Percentiles rank a stretch among this genome's conserved stretches.
Evolutionary conservation across 2,113 vertebrate species (phyloP).

Genomic region (Anthoscopus minutus): DNA sequence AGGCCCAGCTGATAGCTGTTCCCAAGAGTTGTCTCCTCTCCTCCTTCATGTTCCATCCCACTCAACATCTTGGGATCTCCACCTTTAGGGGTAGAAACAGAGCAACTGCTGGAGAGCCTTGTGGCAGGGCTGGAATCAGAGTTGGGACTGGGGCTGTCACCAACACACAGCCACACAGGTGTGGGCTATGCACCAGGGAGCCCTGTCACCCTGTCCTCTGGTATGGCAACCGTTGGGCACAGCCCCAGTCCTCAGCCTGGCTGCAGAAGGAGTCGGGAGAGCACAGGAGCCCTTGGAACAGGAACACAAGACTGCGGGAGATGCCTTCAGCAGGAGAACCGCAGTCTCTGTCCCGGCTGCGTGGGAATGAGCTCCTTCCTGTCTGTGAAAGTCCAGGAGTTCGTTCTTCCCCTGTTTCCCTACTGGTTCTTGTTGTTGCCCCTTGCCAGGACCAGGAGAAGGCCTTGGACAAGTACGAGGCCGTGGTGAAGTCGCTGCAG

Average conservation of each 20-base stretch:
- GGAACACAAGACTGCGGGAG: background rate
- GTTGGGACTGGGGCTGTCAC: background rate
- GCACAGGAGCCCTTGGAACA: background rate
- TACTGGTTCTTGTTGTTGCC: background rate
- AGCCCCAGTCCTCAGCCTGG: background rate
- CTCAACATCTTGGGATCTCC: rapidly evolving
- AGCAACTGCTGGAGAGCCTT: background rate
- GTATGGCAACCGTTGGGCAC: background rate
- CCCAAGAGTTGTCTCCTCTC: background rate
- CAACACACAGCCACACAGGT: background rate
- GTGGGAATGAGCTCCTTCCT: rapidly evolving
- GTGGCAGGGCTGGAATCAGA: background rate
- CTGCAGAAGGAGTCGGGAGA: background rate
- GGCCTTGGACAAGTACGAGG: slow-evolving; percentile 85
- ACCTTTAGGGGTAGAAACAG: background rate
- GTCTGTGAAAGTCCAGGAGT: background rate
- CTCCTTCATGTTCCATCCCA: background rate
- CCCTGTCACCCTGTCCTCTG: background rate
- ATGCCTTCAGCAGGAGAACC: background rate
- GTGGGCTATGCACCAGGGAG: rapidly evolving
- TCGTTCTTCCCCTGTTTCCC: rapidly evolving
- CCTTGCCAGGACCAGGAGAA: slow-evolving; percentile 86
- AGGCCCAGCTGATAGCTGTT: background rate
- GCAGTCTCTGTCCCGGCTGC: rapidly evolving
- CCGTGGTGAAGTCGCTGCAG: slow-evolving; percentile 80